Conservation (phyloP, 2,888 invertebrate genomes). For the Drosophila nr. perissopoda region DNA sequence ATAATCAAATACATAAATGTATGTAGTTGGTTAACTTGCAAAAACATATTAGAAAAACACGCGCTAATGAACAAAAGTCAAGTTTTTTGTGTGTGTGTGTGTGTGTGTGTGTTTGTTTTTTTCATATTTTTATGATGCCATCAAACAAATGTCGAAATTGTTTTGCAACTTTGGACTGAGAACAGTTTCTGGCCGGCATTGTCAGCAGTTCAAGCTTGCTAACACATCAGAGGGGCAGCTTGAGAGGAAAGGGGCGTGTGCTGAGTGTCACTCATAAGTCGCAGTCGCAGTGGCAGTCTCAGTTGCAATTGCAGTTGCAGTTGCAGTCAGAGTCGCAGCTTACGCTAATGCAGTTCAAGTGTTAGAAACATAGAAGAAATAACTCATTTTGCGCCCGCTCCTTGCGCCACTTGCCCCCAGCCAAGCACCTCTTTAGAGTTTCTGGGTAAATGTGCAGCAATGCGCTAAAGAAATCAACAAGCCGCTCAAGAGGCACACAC, state of each 20-base stretch:
- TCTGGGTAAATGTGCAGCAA: slow-evolving; percentile 56
- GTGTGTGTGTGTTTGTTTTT: too few species aligned
- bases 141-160: slow-evolving; percentile 49
- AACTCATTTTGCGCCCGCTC: slow-evolving; percentile 47
- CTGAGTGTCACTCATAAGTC: slow-evolving; percentile 39
- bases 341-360: slow-evolving; percentile 79
- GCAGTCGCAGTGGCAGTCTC: slow-evolving; percentile 16
- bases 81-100: too few species aligned
- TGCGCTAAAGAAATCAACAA: slow-evolving; percentile 62
- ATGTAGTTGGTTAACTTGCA: background rate
- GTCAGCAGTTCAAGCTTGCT: slow-evolving; percentile 39
- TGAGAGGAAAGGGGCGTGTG: slow-evolving; percentile 6
- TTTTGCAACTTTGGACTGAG: slow-evolving; percentile 58
- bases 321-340: slow-evolving; percentile 54
- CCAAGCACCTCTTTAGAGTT: background rate
- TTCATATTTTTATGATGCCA: slow-evolving; percentile 28
- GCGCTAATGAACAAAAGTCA: slow-evolving; percentile 31
- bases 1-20: background rate
- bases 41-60: background rate
- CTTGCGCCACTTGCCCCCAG: background rate
- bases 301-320: slow-evolving; percentile 15
- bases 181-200: slow-evolving; percentile 50
- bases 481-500: slow-evolving; percentile 48
- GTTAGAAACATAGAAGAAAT: slow-evolving; percentile 73
- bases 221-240: background rate